Evolutionary conservation across 2,888 invertebrate species (phyloP).

Genomic region (Nephrotoma guestfalica): DNA sequence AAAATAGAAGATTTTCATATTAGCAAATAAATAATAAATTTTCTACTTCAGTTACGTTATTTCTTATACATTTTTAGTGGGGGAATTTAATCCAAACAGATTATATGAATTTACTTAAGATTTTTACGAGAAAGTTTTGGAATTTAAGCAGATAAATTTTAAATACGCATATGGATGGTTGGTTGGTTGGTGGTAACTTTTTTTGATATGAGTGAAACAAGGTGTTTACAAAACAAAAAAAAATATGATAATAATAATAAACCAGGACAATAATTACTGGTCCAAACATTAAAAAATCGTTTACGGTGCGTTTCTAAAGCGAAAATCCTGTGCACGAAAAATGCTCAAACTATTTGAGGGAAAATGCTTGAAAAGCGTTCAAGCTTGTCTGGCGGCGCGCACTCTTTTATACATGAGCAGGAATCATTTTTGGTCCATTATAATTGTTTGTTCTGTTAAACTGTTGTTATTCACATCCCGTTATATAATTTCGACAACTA

Average conservation of each 20-base stretch:
- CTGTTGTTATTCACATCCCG: neutral
- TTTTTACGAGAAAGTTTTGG: neutral
- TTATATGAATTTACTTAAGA: conserved; percentile 1
- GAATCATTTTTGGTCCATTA: neutral
- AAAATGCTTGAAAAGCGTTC: neutral
- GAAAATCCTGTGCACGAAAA: neutral
- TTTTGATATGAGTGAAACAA: neutral
- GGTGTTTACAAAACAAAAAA: neutral
- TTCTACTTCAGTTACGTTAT: neutral
- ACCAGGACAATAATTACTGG: neutral
- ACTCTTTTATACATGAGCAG: neutral
- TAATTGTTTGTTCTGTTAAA: neutral
- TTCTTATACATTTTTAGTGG: neutral
- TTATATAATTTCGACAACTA: neutral
- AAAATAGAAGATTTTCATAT: neutral
- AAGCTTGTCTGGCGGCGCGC: neutral
- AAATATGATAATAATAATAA: neutral
- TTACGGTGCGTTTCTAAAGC: neutral
- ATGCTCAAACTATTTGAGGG: neutral
- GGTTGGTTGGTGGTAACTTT: neutral
- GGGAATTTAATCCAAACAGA: conserved; percentile 1
- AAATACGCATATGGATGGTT: neutral
- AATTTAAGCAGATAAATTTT: neutral
- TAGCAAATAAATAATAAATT: neutral
- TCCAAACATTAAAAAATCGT: neutral